Conservation (phyloP, 2,888 invertebrate species). For the Nymphalis c-album region DNA sequence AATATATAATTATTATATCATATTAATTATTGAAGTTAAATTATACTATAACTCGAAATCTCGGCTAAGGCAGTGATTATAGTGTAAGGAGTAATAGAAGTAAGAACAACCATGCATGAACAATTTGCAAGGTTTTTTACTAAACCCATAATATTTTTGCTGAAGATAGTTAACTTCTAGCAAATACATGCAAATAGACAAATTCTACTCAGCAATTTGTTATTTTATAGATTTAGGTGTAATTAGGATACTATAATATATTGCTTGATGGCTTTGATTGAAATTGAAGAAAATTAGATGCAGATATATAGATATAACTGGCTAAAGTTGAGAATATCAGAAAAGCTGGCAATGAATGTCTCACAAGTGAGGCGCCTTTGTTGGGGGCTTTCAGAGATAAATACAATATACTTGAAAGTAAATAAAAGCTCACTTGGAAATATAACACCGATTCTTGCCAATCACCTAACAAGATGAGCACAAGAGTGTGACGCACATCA, state of each 20-base stretch:
- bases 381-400: constrained; percentile 55
- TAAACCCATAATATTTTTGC: constrained; percentile 20
- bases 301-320: constrained; percentile 24
- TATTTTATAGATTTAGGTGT: constrained; percentile 33
- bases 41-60: constrained; percentile 26
- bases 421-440: constrained; percentile 72
- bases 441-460: constrained; percentile 69
- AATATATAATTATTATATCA: too few relatives aligned
- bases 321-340: constrained; percentile 38
- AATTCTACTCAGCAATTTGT: constrained; percentile 35
- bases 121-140: constrained; percentile 31
- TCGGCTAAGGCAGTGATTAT: constrained; percentile 16
- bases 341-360: constrained; percentile 70
- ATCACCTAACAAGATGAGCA: constrained; percentile 70
- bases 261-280: constrained; percentile 35
- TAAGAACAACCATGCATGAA: constrained; percentile 34
- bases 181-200: constrained; percentile 33
- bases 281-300: constrained; percentile 33
- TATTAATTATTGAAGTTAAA: not conserved
- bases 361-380: constrained; percentile 81
- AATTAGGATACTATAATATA: constrained; percentile 31
- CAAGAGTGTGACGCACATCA: constrained; percentile 80
- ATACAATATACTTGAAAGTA: constrained; percentile 57
- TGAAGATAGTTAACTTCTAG: constrained; percentile 28
- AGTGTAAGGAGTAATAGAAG: constrained; percentile 12